phyloP scores from a whole-genome alignment of 2,888 invertebrate species.

The Aplocera efformata region DNA sequence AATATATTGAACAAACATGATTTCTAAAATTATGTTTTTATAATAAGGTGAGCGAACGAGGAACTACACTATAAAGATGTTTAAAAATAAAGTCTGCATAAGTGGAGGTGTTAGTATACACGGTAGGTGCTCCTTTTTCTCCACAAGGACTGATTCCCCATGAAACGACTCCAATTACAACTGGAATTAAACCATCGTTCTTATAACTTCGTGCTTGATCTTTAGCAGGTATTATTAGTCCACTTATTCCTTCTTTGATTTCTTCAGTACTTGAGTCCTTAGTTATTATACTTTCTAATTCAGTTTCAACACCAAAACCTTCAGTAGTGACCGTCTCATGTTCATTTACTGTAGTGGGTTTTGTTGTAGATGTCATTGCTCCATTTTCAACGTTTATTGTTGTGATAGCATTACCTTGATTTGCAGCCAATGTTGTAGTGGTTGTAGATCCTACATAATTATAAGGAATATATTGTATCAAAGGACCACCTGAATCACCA shows the following conservation, averaged over 20 bases:
- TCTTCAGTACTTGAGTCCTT: neutral
- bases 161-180: slow-evolving; percentile 77
- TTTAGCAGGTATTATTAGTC: slow-evolving; percentile 4
- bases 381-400: neutral
- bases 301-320: too few species aligned
- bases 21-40: too few species aligned
- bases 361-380: neutral
- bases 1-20: too few species aligned
- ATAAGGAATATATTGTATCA: slow-evolving; percentile 48
- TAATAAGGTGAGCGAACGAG: too few species aligned
- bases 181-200: slow-evolving; percentile 35
- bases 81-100: slow-evolving; percentile 69
- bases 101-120: slow-evolving; percentile 73
- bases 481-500: slow-evolving; percentile 80
- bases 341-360: neutral
- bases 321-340: too few species aligned
- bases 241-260: slow-evolving; percentile 3
- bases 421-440: slow-evolving; percentile 22
- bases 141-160: slow-evolving; percentile 80
- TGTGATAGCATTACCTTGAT: slow-evolving; percentile 4
- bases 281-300: too few species aligned
- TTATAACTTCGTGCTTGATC: slow-evolving; percentile 19
- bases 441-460: slow-evolving; percentile 28
- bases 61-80: slow-evolving; percentile 33
- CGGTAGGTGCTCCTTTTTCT: slow-evolving; percentile 69